Conservation (phyloP, 2,113 vertebrate species). For the Sterrhoptilus dennistouni region DNA sequence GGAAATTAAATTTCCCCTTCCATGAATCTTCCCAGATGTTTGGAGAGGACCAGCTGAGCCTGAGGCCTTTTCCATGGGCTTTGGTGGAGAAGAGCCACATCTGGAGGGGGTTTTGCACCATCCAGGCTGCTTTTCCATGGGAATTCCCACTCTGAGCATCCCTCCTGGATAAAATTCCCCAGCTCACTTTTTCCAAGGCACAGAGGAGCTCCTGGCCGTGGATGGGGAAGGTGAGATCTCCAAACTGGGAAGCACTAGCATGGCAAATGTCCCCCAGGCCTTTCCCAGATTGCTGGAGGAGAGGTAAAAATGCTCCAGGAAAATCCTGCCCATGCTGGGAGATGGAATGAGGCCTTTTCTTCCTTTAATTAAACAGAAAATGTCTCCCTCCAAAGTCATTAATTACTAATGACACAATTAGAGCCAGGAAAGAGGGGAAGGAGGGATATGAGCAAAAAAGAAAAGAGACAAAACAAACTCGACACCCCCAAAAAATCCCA, state of each 20-base stretch:
- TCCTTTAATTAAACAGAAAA: slow-evolving; percentile 60
- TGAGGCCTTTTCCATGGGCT: not conserved
- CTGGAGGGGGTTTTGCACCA: not conserved
- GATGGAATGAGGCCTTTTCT: not conserved
- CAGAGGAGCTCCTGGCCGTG: not conserved
- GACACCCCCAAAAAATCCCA: not conserved
- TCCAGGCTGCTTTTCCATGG: not conserved
- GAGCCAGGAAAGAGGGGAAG: not conserved
- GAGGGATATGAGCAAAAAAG: not conserved
- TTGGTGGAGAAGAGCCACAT: not conserved
- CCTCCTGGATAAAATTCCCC: not conserved
- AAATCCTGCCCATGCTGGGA: not conserved
- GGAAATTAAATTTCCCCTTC: not conserved
- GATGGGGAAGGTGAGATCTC: not conserved
- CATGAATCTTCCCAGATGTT: not conserved
- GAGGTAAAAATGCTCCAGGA: not conserved
- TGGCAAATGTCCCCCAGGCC: fast-evolving
- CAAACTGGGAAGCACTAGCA: not conserved
- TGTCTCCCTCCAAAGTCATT: slow-evolving; percentile 55
- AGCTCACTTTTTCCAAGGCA: not conserved
- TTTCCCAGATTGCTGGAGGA: not conserved
- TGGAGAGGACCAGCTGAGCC: not conserved
- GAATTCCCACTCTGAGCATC: not conserved
- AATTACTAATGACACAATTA: slow-evolving; percentile 69
- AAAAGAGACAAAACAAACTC: not conserved